Percentiles rank a stretch among this genome's conserved stretches.
Evolutionary conservation across 2,797 vertebrate species (phyloP).

Genomic region (Chrysocyon brachyurus): DNA sequence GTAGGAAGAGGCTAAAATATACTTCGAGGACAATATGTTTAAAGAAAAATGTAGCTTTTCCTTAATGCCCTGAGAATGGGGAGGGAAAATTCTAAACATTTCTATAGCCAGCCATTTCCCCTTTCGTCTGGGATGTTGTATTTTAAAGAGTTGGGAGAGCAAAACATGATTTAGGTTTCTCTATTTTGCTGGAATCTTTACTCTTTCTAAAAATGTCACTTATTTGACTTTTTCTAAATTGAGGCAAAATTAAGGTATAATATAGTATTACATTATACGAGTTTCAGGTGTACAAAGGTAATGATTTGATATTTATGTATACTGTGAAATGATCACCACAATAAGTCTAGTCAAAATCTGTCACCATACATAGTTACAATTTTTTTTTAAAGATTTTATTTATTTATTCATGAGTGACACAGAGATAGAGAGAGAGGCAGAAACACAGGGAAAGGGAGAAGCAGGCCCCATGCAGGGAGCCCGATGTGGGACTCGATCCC

Average conservation of each 20-base stretch:
- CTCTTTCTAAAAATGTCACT: not conserved
- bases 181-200: not conserved
- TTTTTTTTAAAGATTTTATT: too few relatives aligned
- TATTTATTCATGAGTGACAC: too few relatives aligned
- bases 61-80: not conserved
- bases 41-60: constrained; percentile 23
- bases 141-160: not conserved
- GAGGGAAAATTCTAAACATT: constrained; percentile 24
- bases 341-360: not conserved
- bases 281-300: not conserved
- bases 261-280: not conserved
- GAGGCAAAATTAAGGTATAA: not conserved
- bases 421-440: too few relatives aligned
- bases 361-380: not conserved
- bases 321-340: not conserved
- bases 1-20: constrained; percentile 59
- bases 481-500: too few relatives aligned
- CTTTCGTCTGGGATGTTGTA: not conserved
- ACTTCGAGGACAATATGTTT: constrained; percentile 48
- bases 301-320: not conserved
- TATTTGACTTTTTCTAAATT: not conserved
- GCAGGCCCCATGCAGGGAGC: too few relatives aligned
- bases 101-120: constrained; percentile 27
- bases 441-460: too few relatives aligned
- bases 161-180: not conserved